phyloP scores from a whole-genome alignment of 2,113 vertebrate species.

The Hippolais icterina region DNA sequence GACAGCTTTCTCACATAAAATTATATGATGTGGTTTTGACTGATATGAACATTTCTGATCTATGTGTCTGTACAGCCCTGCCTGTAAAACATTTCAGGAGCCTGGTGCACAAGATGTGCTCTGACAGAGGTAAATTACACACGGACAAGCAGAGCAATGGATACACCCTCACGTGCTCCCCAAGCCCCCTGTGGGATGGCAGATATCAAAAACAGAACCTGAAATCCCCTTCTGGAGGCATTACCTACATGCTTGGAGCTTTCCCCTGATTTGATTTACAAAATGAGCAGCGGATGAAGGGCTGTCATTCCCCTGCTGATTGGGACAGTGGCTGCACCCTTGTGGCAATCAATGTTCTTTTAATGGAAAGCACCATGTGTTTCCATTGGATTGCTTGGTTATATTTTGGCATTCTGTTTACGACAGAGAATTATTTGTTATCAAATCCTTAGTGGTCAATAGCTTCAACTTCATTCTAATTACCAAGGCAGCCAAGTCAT shows the following conservation, averaged over 20 bases:
- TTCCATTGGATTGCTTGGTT: constrained; percentile 6
- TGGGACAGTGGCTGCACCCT: neutral
- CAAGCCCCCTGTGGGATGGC: neutral
- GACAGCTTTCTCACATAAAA: constrained; percentile 21
- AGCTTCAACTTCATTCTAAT: constrained; percentile 50
- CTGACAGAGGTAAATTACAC: neutral
- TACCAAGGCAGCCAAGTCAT: constrained; percentile 38
- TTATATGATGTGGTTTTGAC: constrained; percentile 9
- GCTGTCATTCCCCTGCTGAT: neutral
- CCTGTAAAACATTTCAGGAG: constrained; percentile 25
- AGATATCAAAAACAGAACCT: constrained; percentile 27
- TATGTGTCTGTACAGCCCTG: neutral
- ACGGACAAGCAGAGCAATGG: neutral
- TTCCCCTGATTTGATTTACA: neutral
- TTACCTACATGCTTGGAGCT: neutral
- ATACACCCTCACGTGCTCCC: neutral
- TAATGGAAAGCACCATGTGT: neutral
- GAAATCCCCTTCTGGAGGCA: neutral
- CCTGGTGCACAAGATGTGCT: neutral
- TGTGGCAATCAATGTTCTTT: neutral
- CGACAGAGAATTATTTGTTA: constrained; percentile 34
- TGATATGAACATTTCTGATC: neutral
- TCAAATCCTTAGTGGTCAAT: constrained; percentile 12
- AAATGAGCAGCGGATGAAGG: constrained; percentile 14
- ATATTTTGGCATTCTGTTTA: constrained; percentile 24